Evolutionary conservation across 1,140 invertebrate species (phyloP).

Genomic region (Diploscapter pachys): DNA sequence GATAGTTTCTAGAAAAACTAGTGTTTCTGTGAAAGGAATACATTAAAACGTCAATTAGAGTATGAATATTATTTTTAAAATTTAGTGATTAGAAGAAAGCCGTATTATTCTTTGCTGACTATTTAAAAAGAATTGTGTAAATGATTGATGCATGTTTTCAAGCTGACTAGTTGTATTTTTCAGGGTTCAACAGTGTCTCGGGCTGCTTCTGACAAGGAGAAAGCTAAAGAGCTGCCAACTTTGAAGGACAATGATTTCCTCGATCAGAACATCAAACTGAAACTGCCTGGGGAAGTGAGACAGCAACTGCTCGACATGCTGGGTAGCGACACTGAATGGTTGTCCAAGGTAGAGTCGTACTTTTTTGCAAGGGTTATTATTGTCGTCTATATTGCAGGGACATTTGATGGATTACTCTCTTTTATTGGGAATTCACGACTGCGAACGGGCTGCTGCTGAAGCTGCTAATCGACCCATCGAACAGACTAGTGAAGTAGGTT

Average conservation of each 20-base stretch:
- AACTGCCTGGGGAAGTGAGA: constrained; percentile 88
- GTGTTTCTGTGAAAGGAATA: too few relatives aligned
- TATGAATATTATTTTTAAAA: too few relatives aligned
- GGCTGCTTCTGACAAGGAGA: constrained; percentile 94
- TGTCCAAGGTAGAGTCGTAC: constrained; percentile 70
- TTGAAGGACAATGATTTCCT: constrained; percentile 99
- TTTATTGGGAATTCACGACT: constrained; percentile 83
- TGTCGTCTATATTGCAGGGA: too few relatives aligned
- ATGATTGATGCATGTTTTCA: background rate
- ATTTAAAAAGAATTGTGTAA: background rate
- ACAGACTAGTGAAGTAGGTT: constrained; percentile 15
- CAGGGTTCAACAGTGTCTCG: constrained; percentile 98
- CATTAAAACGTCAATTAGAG: too few relatives aligned
- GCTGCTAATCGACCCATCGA: constrained; percentile 52
- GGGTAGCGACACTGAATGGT: constrained; percentile 90
- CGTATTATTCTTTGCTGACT: too few relatives aligned
- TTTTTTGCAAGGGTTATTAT: too few relatives aligned
- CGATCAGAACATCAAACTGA: constrained; percentile 87
- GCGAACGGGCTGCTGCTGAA: constrained; percentile 76
- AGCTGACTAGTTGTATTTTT: constrained; percentile 60
- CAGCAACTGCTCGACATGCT: constrained; percentile 85
- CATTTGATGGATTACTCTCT: constrained; percentile 99
- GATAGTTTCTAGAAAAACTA: too few relatives aligned
- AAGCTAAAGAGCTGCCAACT: constrained; percentile 84
- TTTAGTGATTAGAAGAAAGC: too few relatives aligned